phyloP scores from a whole-genome alignment of 2,113 vertebrate genomes.

The Festucalex cinctus region DNA sequence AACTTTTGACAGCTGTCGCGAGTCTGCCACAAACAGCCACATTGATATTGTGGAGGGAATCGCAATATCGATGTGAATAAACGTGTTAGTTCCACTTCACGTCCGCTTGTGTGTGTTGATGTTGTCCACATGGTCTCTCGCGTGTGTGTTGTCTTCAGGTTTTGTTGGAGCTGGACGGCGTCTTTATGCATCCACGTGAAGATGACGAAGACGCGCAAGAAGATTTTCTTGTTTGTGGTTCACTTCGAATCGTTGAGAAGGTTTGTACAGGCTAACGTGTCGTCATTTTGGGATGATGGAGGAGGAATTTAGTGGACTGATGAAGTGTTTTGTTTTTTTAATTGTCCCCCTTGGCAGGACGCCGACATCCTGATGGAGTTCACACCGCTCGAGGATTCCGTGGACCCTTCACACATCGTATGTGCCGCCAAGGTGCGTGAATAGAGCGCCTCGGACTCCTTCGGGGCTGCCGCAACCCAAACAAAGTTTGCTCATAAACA shows the following conservation, averaged over 20 bases:
- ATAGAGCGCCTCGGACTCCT: no score
- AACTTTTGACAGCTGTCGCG: no score
- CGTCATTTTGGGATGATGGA: neutral
- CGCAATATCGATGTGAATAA: no score
- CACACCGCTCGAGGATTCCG: conserved; percentile 84
- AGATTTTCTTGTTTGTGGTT: conserved; percentile 83
- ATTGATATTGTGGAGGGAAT: no score
- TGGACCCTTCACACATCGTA: conserved; percentile 89
- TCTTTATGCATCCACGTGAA: conserved; percentile 85
- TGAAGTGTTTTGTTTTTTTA: neutral
- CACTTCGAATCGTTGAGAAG: conserved; percentile 87
- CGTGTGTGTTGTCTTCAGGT: conserved; percentile 69
- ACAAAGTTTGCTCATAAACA: no score
- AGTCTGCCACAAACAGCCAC: no score
- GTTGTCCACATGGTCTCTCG: neutral
- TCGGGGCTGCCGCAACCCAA: no score
- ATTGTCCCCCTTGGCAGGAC: conserved; percentile 70
- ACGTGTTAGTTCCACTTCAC: no score
- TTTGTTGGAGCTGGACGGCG: conserved; percentile 89
- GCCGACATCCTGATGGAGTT: conserved; percentile 88
- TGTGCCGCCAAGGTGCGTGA: conserved; percentile 85
- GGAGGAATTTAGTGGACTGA: neutral
- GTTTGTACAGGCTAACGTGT: conserved; percentile 24
- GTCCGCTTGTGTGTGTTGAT: conserved; percentile 68
- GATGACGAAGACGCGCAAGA: conserved; percentile 79